Evolutionary conservation across 1,140 invertebrate genomes (phyloP).

Genomic region (Hyles euphorbiae): DNA sequence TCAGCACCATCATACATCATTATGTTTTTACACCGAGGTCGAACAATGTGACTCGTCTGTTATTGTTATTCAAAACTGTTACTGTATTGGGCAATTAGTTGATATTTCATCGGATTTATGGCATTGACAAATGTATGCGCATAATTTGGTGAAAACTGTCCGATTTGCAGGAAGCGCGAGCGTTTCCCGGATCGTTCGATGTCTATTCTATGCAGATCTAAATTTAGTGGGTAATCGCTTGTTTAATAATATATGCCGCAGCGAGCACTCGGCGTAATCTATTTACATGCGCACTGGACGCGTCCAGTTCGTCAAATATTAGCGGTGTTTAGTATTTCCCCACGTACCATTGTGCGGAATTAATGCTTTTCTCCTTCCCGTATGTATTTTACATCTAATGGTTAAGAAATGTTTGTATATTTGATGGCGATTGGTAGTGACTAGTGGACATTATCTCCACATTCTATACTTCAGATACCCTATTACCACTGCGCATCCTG

Average conservation of each 20-base stretch:
- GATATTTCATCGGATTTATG: slow-evolving; percentile 19
- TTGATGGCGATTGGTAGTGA: too few relatives aligned
- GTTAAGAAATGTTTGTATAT: too few relatives aligned
- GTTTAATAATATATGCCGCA: slow-evolving; percentile 46
- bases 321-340: slow-evolving; percentile 8
- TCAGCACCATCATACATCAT: slow-evolving; percentile 12
- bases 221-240: slow-evolving; percentile 47
- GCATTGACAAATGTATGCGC: slow-evolving; percentile 38
- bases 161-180: slow-evolving; percentile 35
- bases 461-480: too few relatives aligned
- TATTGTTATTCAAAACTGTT: slow-evolving; percentile 10
- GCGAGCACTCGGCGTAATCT: slow-evolving; percentile 27
- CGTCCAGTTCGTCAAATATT: slow-evolving; percentile 7
- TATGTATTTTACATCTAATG: too few relatives aligned
- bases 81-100: slow-evolving; percentile 8
- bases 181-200: slow-evolving; percentile 30
- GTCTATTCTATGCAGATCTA: slow-evolving; percentile 38
- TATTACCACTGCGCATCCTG: too few relatives aligned
- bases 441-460: too few relatives aligned
- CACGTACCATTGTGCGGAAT: not conserved
- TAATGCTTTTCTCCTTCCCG: too few relatives aligned
- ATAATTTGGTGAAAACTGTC: slow-evolving; percentile 41
- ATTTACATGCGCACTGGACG: slow-evolving; percentile 28
- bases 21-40: slow-evolving; percentile 14
- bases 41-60: slow-evolving; percentile 10